Evolutionary conservation across 2,113 vertebrate genomes (phyloP).

Genomic region (Bagarius yarrelli): DNA sequence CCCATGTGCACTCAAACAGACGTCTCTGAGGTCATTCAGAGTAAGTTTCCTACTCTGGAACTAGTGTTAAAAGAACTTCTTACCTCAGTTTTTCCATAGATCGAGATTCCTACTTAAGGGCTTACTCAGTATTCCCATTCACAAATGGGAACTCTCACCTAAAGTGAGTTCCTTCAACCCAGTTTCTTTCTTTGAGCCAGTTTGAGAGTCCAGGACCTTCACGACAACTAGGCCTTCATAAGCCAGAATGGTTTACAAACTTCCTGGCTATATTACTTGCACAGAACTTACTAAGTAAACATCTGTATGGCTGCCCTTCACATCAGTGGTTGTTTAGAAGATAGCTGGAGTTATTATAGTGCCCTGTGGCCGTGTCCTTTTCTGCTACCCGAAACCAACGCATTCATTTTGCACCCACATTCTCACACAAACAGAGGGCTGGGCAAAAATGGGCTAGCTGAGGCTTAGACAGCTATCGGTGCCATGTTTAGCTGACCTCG

Average conservation of each 20-base stretch:
- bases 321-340: conserved; percentile 11
- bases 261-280: not conserved
- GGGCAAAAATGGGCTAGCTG: conserved; percentile 15
- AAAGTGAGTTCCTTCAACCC: not conserved
- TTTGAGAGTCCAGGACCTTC: not conserved
- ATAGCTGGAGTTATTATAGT: conserved; percentile 1
- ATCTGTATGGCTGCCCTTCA: conserved; percentile 7
- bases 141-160: not conserved
- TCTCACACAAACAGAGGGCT: conserved; percentile 16
- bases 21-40: not conserved
- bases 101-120: not conserved
- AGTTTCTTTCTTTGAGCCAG: not conserved
- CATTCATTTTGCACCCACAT: conserved; percentile 15
- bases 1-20: not conserved
- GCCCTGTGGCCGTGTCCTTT: not conserved
- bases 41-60: not conserved
- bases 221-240: not conserved
- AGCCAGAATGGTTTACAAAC: too few species aligned
- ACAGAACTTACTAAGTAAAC: not conserved
- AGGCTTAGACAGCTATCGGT: conserved; percentile 10
- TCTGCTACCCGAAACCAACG: not conserved
- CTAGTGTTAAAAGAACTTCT: not conserved
- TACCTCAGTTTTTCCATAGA: not conserved
- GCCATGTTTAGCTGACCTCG: conserved; percentile 40
- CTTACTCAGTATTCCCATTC: not conserved